Conservation (phyloP, 2,888 invertebrate species). For the Ectemnius lituratus region DNA sequence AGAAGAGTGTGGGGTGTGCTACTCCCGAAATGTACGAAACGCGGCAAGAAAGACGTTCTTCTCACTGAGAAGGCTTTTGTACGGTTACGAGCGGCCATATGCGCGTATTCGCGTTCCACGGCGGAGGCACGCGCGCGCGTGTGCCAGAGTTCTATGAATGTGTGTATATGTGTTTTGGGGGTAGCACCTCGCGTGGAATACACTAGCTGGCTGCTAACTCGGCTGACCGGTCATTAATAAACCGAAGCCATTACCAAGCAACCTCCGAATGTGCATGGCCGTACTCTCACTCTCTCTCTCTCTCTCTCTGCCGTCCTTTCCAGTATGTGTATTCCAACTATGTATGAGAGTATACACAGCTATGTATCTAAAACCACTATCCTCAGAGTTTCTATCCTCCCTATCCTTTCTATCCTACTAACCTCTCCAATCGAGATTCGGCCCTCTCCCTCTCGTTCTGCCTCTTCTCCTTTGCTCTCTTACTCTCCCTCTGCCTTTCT, state of each 20-base stretch:
- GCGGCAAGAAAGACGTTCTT: constrained; percentile 31
- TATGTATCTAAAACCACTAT: constrained; percentile 70
- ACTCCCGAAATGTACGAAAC: constrained; percentile 10
- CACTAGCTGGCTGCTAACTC: constrained; percentile 68
- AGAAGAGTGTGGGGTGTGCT: not conserved
- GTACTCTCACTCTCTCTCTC: constrained; percentile 17
- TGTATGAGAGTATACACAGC: constrained; percentile 44
- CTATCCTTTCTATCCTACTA: no score
- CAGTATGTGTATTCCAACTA: constrained; percentile 27
- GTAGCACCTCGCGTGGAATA: constrained; percentile 63
- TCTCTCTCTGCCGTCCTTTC: constrained; percentile 9
- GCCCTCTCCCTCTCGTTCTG: constrained; percentile 14
- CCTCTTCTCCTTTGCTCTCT: not conserved
- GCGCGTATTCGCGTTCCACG: not conserved
- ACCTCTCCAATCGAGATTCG: constrained; percentile 66
- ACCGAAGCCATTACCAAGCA: constrained; percentile 75
- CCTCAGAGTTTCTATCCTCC: constrained; percentile 67
- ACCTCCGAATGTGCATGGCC: constrained; percentile 63
- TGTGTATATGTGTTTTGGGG: constrained; percentile 43
- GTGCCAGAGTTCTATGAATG: not conserved
- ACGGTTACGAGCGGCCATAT: not conserved
- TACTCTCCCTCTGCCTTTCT: not conserved
- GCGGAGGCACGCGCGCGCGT: no score
- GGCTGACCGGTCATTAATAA: constrained; percentile 77
- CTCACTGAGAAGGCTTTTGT: constrained; percentile 21